Base-by-base conservation (phyloP, 1,140 invertebrate species). In the Notospermus geniculatus region DNA sequence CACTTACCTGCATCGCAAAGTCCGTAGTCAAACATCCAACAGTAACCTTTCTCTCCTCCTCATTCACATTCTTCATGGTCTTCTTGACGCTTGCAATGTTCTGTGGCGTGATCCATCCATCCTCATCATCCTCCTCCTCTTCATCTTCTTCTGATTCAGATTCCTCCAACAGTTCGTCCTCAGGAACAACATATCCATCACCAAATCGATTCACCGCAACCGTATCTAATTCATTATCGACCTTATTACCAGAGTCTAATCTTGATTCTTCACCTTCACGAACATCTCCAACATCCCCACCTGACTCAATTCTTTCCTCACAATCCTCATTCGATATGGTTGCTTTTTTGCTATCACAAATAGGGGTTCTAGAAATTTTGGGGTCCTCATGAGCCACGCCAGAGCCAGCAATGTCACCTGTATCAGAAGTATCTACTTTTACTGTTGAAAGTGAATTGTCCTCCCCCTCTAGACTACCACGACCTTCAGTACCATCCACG, bases 1-100 rank as follows among this genome's bases (percentile, higher is more conserved):
- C n/a, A n/a, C 43, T 68, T 76, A 86, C 85, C 83, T 88, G 95
- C 86, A 98, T 92, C 0, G 95, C 92, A 87, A 95, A 98, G 83
- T 98, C 96, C 55, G 90, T 92, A 22, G 94, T 97, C 59, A 98
- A 86, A 77, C 95, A 98, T 0, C 92, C 94, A 41, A 98, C 93
- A 65, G 80, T 82, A 0, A 90, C 74, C 53, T 68, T 65, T 15
- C 87, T 86, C 57, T 88, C 86, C 65, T 87, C 87, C 55, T 84
- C 63, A 84, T 78, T 39, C 83, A 58, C 50, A 57, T 70, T 85
- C n/a, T 82, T 73, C 74, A 92, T 85, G 64, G 86, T 78, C 59
- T 88, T 87, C 73, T 90, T 91, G 17, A 90, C 85, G 71, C 87
- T 81, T 55, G 82, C 83, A 28, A 97, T 84, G 82, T 98, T 98